phyloP scores from a whole-genome alignment of 2,888 invertebrate species.

The Agrotis ipsilon region DNA sequence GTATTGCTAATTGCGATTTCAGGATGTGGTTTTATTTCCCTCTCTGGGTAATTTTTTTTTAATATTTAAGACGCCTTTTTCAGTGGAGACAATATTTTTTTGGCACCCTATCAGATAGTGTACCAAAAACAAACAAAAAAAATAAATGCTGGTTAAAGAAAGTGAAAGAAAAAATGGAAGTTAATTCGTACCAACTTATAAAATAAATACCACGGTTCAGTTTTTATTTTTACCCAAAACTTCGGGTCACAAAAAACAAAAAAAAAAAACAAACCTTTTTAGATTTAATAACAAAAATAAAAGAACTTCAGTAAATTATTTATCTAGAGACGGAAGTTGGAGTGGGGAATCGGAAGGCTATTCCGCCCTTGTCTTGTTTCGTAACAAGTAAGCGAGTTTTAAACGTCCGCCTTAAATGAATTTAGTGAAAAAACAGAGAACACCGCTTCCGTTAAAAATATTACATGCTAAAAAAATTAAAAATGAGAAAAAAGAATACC shows the following conservation, averaged over 20 bases:
- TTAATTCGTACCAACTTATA: no score
- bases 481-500: no score
- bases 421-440: background rate
- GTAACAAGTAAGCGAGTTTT: slow-evolving; percentile 14
- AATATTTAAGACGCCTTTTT: no score
- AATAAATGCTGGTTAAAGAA: no score
- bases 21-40: no score
- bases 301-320: slow-evolving; percentile 25
- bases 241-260: slow-evolving; percentile 9
- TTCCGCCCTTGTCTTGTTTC: slow-evolving; percentile 24
- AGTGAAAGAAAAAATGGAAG: no score
- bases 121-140: no score
- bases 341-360: slow-evolving; percentile 5
- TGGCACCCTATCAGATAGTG: no score
- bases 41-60: no score
- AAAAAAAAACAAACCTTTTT: slow-evolving; percentile 9
- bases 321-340: slow-evolving; percentile 37
- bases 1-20: no score
- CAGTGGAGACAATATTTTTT: no score
- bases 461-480: background rate
- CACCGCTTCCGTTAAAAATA: background rate
- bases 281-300: slow-evolving; percentile 24
- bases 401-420: slow-evolving; percentile 6
- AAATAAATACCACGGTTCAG: background rate
- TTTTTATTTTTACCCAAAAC: background rate